Conservation (phyloP, 2,113 vertebrate species). For the Gymnorhina tibicen region DNA sequence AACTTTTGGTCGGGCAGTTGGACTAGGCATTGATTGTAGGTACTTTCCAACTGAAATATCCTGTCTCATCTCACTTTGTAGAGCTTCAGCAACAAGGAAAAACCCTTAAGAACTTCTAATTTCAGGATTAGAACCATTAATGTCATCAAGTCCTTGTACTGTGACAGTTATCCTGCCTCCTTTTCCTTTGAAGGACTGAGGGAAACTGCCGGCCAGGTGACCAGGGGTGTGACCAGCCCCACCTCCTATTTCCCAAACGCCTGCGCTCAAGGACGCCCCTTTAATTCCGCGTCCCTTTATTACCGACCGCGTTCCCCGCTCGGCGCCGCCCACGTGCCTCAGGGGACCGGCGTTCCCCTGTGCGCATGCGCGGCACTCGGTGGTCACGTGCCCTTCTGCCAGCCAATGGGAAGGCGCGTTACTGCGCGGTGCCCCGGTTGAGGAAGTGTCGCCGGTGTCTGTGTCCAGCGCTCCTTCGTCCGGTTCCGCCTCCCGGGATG, state of each 20-base stretch:
- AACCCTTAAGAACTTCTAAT: fast-evolving
- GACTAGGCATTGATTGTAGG: fast-evolving
- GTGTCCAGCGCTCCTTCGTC: background rate
- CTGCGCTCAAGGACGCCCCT: fast-evolving
- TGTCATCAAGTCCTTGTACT: fast-evolving
- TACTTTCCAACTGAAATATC: background rate
- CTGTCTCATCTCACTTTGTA: background rate
- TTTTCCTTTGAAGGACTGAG: background rate
- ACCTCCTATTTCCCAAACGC: background rate
- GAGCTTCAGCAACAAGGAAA: background rate
- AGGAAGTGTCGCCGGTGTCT: background rate
- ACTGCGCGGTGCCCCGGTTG: background rate
- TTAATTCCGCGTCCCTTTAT: background rate
- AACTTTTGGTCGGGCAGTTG: background rate
- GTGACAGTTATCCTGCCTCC: no score
- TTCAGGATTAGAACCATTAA: background rate
- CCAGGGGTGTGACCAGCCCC: background rate
- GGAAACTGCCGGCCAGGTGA: background rate
- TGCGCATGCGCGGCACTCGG: fast-evolving
- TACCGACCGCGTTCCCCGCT: fast-evolving
- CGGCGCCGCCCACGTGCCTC: background rate
- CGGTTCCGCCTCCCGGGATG: background rate
- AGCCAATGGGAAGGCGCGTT: background rate
- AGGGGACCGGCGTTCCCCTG: fast-evolving
- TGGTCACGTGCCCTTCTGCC: fast-evolving